phyloP scores from a whole-genome alignment of 2,797 vertebrate species.

The Menidia menidia region DNA sequence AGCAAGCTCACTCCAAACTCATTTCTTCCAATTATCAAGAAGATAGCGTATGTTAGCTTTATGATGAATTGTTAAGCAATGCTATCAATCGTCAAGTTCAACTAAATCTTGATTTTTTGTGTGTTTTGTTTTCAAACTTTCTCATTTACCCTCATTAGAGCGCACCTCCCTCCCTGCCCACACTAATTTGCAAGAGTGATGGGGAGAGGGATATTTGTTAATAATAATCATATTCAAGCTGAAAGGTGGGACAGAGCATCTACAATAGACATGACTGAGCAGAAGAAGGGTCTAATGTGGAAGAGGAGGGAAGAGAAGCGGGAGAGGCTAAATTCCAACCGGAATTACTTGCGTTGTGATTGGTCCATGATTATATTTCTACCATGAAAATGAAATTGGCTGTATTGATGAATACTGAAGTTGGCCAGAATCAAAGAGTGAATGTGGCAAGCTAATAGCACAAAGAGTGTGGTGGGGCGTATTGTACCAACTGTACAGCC shows the following conservation, averaged over 20 bases:
- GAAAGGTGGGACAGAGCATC: neutral
- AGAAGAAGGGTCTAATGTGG: neutral
- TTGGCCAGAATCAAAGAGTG: too few species aligned
- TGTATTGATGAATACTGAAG: too few species aligned
- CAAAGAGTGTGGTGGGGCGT: too few species aligned
- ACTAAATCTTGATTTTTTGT: neutral
- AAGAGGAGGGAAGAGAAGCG: neutral
- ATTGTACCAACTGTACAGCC: too few species aligned
- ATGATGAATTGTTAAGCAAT: neutral
- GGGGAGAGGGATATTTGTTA: neutral
- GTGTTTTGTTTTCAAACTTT: neutral
- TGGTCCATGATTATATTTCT: too few species aligned
- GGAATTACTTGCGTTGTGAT: too few species aligned
- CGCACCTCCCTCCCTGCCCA: neutral
- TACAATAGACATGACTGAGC: neutral
- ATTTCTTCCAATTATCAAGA: conserved; percentile 25
- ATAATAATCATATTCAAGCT: neutral
- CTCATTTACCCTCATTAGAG: too few species aligned
- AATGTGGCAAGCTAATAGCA: too few species aligned
- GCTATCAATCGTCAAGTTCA: neutral
- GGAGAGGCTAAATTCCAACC: neutral
- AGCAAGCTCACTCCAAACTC: conserved; percentile 41
- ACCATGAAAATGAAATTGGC: neutral
- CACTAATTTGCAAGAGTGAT: too few species aligned
- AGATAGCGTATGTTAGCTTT: conserved; percentile 15